Evolutionary conservation across 2,797 vertebrate genomes (phyloP), one percentile per base, ranked within the genome.

Genomic region (Hozukius guyotensis): DNA sequence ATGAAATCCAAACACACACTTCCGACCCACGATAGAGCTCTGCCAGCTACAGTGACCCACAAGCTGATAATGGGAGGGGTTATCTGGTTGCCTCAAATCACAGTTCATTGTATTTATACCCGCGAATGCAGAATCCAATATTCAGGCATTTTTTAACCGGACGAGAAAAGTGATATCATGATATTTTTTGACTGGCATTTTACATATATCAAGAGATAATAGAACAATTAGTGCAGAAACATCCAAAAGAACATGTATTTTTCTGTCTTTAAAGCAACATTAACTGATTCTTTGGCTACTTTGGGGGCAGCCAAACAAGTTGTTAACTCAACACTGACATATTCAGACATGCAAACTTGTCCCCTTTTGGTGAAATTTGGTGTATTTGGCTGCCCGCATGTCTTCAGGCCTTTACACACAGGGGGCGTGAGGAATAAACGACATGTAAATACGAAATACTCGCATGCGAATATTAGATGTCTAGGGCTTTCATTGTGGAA

Each of bases 1-100:
- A 80, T n/a, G 20, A 75, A 69, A 67, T 53, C 13, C 38, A 72
- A 60, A 61, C 22, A 59, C 61, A 61, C n/a, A 65, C 13, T 29
- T 59, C 61, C 0, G 10, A 74, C 32, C 14, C 12, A 0, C 25
- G 42, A 68, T 25, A n/a, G 46, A 62, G 64, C 27, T 31, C 31
- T 8, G 16, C 22, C 29, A 66, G 52, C 22, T 57, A 31, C 25
- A 42, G 20, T n/a, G 20, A 55, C 24, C 25, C 49, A 42, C 20
- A 31, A 38, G 14, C 22, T 68, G 25, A 55, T 29, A 34, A 36
- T 66, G 10, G 13, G 13, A 46, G 2, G 10, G 25, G 10, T 65
- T 49, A 56, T 12, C 25, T 57, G 22, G 34, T 8, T 31, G 14
- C 25, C 2, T 59, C 25, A 32, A 59, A 59, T 36, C 0, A 61